phyloP scores from a whole-genome alignment of 92 coral and sea anemone species.

The Pocillopora grandis region DNA sequence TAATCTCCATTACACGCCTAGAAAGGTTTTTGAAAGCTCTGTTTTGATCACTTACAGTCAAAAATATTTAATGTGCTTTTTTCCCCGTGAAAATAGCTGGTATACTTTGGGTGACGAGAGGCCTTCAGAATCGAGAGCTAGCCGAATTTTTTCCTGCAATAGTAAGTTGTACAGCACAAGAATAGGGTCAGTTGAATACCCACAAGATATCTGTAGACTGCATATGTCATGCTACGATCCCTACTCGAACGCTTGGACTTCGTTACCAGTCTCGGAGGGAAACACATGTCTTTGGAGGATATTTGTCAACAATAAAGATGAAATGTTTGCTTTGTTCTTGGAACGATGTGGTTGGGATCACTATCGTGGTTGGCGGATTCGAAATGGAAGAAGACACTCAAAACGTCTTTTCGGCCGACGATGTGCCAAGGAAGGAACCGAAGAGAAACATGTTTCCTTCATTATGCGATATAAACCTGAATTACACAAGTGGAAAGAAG shows the following conservation, averaged over 20 bases:
- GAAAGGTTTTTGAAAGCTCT: neutral
- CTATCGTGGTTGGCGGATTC: neutral
- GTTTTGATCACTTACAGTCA: neutral
- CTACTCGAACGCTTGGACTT: neutral
- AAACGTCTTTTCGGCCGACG: too few relatives aligned
- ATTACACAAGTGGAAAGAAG: constrained; percentile 3
- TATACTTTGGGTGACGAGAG: neutral
- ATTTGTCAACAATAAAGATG: constrained; percentile 1
- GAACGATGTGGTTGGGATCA: neutral
- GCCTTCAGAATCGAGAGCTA: neutral
- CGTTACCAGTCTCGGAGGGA: neutral
- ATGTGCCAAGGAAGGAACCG: neutral
- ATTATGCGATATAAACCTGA: neutral
- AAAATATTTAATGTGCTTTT: neutral
- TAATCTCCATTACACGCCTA: neutral
- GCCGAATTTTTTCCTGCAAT: constrained; percentile 4
- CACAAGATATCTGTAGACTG: too few relatives aligned
- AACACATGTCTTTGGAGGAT: neutral
- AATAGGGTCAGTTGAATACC: too few relatives aligned
- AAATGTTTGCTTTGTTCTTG: constrained; percentile 1
- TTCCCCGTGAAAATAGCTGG: constrained; percentile 14
- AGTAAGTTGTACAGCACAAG: neutral
- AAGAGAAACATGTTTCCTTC: neutral
- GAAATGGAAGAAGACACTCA: neutral
- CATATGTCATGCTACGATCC: neutral